phyloP scores from a whole-genome alignment of 2,113 vertebrate species.

The Pao palembangensis region DNA sequence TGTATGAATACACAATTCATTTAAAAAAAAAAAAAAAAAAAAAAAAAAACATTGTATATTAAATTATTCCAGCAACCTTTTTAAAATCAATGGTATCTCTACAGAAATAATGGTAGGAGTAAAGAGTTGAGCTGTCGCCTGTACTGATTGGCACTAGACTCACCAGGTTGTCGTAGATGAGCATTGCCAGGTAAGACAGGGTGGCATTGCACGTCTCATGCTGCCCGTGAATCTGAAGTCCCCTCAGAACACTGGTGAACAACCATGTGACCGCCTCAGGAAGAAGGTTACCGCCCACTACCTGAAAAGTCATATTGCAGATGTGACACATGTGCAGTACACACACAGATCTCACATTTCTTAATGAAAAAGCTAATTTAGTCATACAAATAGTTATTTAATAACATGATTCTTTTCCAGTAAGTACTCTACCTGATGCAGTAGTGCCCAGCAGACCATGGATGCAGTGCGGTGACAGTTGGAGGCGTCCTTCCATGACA shows the following conservation, averaged over 20 bases:
- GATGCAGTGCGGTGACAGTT: slow-evolving; percentile 90
- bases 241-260: slow-evolving; percentile 86
- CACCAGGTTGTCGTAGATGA: slow-evolving; percentile 91
- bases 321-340: neutral
- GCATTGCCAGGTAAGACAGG: slow-evolving; percentile 88
- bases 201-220: slow-evolving; percentile 88
- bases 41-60: neutral
- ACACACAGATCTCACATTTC: too few species aligned
- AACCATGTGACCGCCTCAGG: slow-evolving; percentile 91
- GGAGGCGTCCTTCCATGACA: slow-evolving; percentile 92
- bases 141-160: slow-evolving; percentile 8
- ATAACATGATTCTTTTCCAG: neutral
- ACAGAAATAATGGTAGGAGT: too few species aligned
- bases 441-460: slow-evolving; percentile 91
- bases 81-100: neutral
- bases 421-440: slow-evolving; percentile 79
- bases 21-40: too few species aligned
- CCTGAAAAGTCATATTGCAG: slow-evolving; percentile 66
- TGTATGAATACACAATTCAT: neutral
- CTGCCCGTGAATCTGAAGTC: slow-evolving; percentile 89
- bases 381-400: neutral
- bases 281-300: slow-evolving; percentile 81
- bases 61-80: neutral
- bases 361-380: too few species aligned
- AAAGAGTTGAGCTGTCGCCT: too few species aligned